Conservation (phyloP, 2,797 vertebrate genomes). For the Karalla daura region DNA sequence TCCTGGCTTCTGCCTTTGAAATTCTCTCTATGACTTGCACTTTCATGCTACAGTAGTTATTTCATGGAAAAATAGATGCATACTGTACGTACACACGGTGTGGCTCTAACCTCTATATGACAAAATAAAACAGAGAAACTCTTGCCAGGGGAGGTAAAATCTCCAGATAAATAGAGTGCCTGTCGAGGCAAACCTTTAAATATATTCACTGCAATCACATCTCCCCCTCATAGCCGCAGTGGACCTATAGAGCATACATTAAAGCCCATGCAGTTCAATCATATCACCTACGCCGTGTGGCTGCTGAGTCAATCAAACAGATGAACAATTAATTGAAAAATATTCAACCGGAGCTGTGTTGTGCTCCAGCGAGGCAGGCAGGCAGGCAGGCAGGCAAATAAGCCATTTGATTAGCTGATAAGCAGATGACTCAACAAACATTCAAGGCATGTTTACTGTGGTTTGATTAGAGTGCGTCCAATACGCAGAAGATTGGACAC, state of each 20-base stretch:
- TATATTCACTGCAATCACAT: constrained; percentile 54
- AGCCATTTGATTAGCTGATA: constrained; percentile 83
- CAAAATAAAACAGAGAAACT: constrained; percentile 15
- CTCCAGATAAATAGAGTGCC: constrained; percentile 22
- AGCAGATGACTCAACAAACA: constrained; percentile 85
- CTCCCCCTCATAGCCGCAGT: constrained; percentile 38
- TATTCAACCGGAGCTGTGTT: constrained; percentile 66
- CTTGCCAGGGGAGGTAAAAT: constrained; percentile 1
- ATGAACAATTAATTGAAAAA: constrained; percentile 79
- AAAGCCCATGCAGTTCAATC: constrained; percentile 58
- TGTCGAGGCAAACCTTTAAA: constrained; percentile 38
- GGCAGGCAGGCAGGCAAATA: constrained; percentile 73
- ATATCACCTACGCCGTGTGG: constrained; percentile 57
- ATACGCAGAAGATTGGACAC: constrained; percentile 82
- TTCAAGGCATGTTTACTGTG: constrained; percentile 81
- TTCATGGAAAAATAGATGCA: constrained; percentile 52
- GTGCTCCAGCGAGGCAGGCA: constrained; percentile 66
- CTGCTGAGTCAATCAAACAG: constrained; percentile 70
- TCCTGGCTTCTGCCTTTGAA: constrained; percentile 79
- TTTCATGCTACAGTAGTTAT: constrained; percentile 76
- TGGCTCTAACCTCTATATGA: constrained; percentile 30
- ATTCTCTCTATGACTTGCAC: constrained; percentile 83
- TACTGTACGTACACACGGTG: constrained; percentile 32
- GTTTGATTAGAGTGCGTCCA: constrained; percentile 83
- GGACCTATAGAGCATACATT: constrained; percentile 47